phyloP scores from a whole-genome alignment of 2,113 vertebrate species.

The Tonatia bakeri region DNA sequence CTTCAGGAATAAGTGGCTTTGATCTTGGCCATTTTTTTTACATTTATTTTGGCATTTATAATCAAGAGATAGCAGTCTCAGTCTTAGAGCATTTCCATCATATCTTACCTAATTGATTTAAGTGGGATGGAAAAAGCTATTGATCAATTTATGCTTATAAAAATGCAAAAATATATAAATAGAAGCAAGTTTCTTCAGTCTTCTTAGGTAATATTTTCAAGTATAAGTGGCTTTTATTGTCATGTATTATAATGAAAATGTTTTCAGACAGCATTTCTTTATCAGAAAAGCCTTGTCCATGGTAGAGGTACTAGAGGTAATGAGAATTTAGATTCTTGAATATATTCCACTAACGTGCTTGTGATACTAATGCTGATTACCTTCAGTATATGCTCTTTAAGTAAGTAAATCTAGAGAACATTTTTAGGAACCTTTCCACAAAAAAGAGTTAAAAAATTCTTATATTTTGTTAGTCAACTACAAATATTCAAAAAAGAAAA shows the following conservation, averaged over 20 bases:
- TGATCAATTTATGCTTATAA: not conserved
- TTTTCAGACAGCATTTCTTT: not conserved
- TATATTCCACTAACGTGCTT: not conserved
- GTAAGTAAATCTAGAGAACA: not conserved
- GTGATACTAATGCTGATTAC: not conserved
- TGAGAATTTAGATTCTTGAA: not conserved
- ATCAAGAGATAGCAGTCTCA: not conserved
- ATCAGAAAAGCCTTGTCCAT: not conserved
- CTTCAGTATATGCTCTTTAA: not conserved
- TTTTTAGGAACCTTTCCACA: not conserved
- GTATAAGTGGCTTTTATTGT: not conserved
- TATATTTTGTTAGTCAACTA: not conserved
- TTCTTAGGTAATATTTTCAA: not conserved
- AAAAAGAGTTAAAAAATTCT: not conserved
- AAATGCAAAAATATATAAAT: not conserved
- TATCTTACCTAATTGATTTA: not conserved
- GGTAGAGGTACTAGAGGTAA: not conserved
- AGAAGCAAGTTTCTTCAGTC: not conserved
- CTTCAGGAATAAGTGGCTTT: not conserved
- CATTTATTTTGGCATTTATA: not conserved
- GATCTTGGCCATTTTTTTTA: not conserved
- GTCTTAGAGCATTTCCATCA: not conserved
- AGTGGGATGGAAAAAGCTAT: not conserved
- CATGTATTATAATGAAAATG: not conserved
- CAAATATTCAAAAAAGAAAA: not conserved